These are phyloP conservation scores for Caenorhabditis inopinata DNA, from an alignment of 1,140 invertebrate species.

Conservation along the genomic window DNA sequence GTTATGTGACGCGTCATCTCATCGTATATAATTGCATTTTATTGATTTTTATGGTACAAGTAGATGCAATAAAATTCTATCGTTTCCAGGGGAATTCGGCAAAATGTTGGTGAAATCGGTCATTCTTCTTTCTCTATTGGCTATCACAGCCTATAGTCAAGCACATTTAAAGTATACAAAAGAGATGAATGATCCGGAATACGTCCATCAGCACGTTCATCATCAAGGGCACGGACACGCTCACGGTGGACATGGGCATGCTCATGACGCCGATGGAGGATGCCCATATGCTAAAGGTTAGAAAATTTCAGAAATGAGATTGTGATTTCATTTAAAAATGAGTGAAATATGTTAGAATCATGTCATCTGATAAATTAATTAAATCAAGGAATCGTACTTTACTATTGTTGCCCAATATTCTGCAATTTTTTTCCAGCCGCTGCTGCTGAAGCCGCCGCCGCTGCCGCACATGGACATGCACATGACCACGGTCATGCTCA, in stretches of 20 bases:
- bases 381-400: no score
- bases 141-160: background rate
- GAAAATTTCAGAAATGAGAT: background rate
- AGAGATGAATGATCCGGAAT: slow-evolving; percentile 52
- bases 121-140: slow-evolving; percentile 3
- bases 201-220: slow-evolving; percentile 43
- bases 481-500: slow-evolving; percentile 54
- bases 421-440: background rate
- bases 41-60: background rate
- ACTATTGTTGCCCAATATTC: no score
- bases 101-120: slow-evolving; percentile 24
- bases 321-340: background rate
- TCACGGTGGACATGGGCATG: slow-evolving; percentile 61
- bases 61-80: background rate
- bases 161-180: slow-evolving; percentile 1
- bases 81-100: background rate
- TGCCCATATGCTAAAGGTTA: background rate
- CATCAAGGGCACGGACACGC: slow-evolving; percentile 44
- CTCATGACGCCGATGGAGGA: slow-evolving; percentile 47
- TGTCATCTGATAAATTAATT: no score
- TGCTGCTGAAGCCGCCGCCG: background rate
- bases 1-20: background rate
- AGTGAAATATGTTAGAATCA: no score
- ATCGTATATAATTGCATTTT: background rate
- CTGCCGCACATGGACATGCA: slow-evolving; percentile 56